phyloP scores from a whole-genome alignment of 2,113 vertebrate genomes.

The Caretta caretta region DNA sequence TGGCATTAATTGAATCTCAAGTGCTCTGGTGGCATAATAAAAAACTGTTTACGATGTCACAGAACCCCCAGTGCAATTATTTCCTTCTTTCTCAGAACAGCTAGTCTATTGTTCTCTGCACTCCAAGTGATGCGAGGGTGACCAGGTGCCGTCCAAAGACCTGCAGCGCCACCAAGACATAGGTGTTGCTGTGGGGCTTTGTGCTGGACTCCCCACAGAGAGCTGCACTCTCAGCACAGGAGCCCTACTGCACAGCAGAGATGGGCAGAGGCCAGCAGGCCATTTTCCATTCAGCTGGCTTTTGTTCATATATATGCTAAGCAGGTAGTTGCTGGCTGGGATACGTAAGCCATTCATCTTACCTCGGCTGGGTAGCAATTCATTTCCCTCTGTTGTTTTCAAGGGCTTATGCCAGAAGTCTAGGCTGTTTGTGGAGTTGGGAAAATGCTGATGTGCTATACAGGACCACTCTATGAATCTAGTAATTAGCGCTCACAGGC shows the following conservation, averaged over 20 bases:
- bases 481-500: neutral
- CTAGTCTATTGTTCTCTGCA: neutral
- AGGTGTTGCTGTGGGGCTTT: neutral
- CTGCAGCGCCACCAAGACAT: neutral
- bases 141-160: neutral
- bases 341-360: slow-evolving; percentile 14
- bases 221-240: neutral
- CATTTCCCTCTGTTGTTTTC: neutral
- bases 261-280: neutral
- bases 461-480: neutral
- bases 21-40: neutral
- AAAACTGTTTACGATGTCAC: neutral
- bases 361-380: fast-evolving
- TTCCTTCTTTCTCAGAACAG: neutral
- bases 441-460: neutral
- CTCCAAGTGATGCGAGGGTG: fast-evolving
- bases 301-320: slow-evolving; percentile 37
- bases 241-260: neutral
- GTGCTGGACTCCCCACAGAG: neutral
- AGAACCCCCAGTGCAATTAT: fast-evolving
- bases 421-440: neutral
- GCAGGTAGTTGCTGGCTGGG: neutral
- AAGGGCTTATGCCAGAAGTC: slow-evolving; percentile 8
- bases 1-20: neutral
- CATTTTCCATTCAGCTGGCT: fast-evolving